A percentile compares a stretch with the other conserved stretches of the same genome.
These are phyloP conservation scores for Mesocentrotus franciscanus DNA, from an alignment of 53 echinoderm and acorn worm species.

Conservation along the genomic window DNA sequence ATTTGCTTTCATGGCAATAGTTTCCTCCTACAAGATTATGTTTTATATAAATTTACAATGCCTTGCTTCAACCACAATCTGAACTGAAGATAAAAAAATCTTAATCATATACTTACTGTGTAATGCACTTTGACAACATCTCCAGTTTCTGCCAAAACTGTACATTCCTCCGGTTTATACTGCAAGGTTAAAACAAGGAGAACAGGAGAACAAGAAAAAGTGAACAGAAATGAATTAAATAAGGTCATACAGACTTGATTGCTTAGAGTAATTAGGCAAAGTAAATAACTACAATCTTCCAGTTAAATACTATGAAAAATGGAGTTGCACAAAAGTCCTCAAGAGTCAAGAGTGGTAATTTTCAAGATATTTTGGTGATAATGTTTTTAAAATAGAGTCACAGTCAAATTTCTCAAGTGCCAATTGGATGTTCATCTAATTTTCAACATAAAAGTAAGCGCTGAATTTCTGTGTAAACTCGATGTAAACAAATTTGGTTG, in stretches of 20 bases:
- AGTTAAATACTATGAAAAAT: not conserved
- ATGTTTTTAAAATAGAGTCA: too few species aligned
- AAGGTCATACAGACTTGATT: not conserved
- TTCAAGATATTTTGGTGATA: too few species aligned
- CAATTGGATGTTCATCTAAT: too few species aligned
- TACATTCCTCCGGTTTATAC: conserved; percentile 80
- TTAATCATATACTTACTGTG: conserved; percentile 72
- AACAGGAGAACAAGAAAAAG: not conserved
- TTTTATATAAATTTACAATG: too few species aligned
- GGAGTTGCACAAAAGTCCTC: not conserved
- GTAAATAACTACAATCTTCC: not conserved
- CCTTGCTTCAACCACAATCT: too few species aligned
- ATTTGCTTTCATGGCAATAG: too few species aligned
- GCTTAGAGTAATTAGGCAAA: not conserved
- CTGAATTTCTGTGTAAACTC: too few species aligned
- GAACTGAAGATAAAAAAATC: not conserved
- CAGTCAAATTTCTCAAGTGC: too few species aligned
- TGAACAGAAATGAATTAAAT: not conserved
- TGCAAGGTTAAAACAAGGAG: conserved; percentile 35
- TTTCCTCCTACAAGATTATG: too few species aligned
- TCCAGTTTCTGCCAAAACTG: conserved; percentile 77
- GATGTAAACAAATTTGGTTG: too few species aligned
- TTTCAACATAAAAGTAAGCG: too few species aligned
- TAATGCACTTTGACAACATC: conserved; percentile 89
- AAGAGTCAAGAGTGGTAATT: too few species aligned